A percentile compares a stretch with the other conserved stretches of the same genome.
These are phyloP conservation scores for Eupelmus urozonus DNA, from an alignment of 2,888 invertebrate species.

Conservation along the genomic window DNA sequence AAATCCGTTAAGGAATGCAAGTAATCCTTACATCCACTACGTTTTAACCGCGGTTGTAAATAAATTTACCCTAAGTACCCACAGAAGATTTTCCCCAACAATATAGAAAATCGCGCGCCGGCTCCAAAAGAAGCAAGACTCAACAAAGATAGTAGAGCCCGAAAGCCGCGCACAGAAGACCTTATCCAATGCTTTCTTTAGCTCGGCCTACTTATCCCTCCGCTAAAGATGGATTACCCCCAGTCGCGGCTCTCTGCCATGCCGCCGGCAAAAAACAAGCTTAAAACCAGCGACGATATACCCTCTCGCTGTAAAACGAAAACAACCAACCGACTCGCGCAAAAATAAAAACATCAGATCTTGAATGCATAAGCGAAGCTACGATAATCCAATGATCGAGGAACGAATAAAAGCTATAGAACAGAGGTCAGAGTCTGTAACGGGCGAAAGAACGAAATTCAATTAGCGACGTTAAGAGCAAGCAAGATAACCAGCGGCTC, in stretches of 20 bases:
- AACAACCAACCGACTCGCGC: not conserved
- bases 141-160: not conserved
- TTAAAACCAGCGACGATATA: not conserved
- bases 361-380: slow-evolving; percentile 12
- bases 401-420: slow-evolving; percentile 26
- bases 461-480: slow-evolving; percentile 67
- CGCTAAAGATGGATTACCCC: slow-evolving; percentile 37
- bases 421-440: slow-evolving; percentile 37
- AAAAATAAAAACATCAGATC: not conserved
- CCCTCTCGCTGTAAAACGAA: not conserved
- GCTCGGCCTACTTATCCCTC: slow-evolving; percentile 39
- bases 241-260: not conserved
- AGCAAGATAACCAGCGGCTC: slow-evolving; percentile 25
- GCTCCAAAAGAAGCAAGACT: not conserved
- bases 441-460: slow-evolving; percentile 67
- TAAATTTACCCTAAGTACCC: slow-evolving; percentile 5
- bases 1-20: too few relatives aligned
- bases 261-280: slow-evolving; percentile 5
- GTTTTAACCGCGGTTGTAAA: slow-evolving; percentile 15
- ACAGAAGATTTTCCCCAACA: slow-evolving; percentile 8
- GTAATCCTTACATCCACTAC: too few relatives aligned
- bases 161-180: not conserved
- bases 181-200: slow-evolving; percentile 21
- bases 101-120: not conserved
- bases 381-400: slow-evolving; percentile 23